phyloP scores from a whole-genome alignment of 1,140 invertebrate genomes.

The Philotrypesis tridentata region DNA sequence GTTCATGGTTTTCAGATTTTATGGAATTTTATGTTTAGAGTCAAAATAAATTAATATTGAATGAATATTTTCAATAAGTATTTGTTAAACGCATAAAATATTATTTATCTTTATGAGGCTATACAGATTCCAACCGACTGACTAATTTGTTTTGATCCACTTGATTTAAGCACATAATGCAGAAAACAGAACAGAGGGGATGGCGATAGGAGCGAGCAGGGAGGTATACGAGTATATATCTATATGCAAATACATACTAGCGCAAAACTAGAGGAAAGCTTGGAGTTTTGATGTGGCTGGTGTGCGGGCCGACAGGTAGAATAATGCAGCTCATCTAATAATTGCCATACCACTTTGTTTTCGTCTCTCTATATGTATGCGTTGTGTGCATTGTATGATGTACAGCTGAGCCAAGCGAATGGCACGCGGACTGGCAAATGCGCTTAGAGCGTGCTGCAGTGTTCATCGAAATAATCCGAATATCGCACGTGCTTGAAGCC shows the following conservation, averaged over 20 bases:
- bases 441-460: conserved; percentile 33
- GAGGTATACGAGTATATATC: conserved; percentile 1
- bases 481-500: conserved; percentile 41
- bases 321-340: conserved; percentile 50
- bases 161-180: too few relatives aligned
- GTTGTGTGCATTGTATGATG: not conserved
- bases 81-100: too few relatives aligned
- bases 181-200: too few relatives aligned
- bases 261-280: not conserved
- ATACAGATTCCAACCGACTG: too few relatives aligned
- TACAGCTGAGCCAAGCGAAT: conserved; percentile 37
- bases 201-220: too few relatives aligned
- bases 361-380: not conserved
- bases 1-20: too few relatives aligned
- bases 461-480: conserved; percentile 56
- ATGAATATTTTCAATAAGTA: too few relatives aligned
- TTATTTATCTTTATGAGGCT: too few relatives aligned
- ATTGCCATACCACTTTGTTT: conserved; percentile 57
- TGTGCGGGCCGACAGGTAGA: conserved; percentile 13
- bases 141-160: too few relatives aligned
- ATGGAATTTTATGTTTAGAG: too few relatives aligned
- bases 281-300: conserved; percentile 42
- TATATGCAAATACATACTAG: too few relatives aligned
- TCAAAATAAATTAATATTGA: too few relatives aligned
- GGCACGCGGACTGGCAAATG: conserved; percentile 46